A percentile compares a stretch with the other conserved stretches of the same genome.
phyloP scores from a whole-genome alignment of 1,140 invertebrate species.

The Gryllus bimaculatus region DNA sequence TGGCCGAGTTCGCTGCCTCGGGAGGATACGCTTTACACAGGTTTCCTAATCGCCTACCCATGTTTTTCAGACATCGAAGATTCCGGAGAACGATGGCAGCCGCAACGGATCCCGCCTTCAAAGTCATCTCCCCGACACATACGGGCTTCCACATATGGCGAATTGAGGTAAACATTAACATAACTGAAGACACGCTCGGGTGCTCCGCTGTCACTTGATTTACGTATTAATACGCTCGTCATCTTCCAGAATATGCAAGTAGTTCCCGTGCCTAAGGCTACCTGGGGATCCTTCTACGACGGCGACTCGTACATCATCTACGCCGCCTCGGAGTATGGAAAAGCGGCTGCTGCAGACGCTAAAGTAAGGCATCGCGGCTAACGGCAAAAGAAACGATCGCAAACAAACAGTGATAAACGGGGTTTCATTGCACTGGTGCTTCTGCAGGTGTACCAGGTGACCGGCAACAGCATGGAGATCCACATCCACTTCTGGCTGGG shows the following conservation, averaged over 20 bases:
- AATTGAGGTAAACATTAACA: slow-evolving; percentile 34
- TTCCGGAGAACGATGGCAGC: slow-evolving; percentile 12
- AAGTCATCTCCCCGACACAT: slow-evolving; percentile 32
- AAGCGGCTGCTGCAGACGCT: slow-evolving; percentile 52
- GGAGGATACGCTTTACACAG: background rate
- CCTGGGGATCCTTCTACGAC: slow-evolving; percentile 77
- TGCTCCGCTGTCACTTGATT: background rate
- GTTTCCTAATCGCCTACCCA: slow-evolving; percentile 29
- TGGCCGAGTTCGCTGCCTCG: slow-evolving; percentile 14
- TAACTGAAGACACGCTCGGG: background rate
- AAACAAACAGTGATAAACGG: background rate
- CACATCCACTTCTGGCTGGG: slow-evolving; percentile 89
- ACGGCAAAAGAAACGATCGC: background rate
- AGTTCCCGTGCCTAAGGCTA: slow-evolving; percentile 59
- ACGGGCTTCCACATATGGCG: slow-evolving; percentile 40
- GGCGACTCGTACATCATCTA: slow-evolving; percentile 81
- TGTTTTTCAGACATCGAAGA: slow-evolving; percentile 14
- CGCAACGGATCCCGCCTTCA: slow-evolving; percentile 30
- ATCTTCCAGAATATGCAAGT: slow-evolving; percentile 61
- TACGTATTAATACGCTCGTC: background rate
- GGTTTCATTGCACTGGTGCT: slow-evolving; percentile 10
- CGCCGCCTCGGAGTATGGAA: slow-evolving; percentile 57
- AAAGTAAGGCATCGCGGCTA: slow-evolving; percentile 43
- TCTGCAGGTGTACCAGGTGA: slow-evolving; percentile 39
- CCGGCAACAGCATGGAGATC: slow-evolving; percentile 33